A percentile compares a stretch with the other conserved stretches of the same genome.
Conservation (phyloP, 1,140 invertebrate genomes). For the Magallana gigas region DNA sequence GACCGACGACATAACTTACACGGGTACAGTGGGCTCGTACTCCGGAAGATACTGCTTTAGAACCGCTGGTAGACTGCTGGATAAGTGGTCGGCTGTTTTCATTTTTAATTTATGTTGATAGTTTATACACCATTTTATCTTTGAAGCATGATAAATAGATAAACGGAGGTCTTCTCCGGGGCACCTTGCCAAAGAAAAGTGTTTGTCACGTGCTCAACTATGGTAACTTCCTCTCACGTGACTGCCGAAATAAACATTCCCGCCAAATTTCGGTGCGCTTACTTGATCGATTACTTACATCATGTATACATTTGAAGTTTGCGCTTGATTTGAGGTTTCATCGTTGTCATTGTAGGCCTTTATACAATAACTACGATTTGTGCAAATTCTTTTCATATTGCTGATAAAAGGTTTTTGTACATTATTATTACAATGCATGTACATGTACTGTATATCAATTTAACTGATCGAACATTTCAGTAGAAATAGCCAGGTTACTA, state of each 20-base stretch:
- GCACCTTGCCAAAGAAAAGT: conserved; percentile 29
- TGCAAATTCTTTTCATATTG: too few species aligned
- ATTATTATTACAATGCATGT: too few species aligned
- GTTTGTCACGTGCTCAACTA: conserved; percentile 36
- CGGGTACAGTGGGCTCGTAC: conserved; percentile 6
- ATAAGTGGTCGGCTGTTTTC: conserved; percentile 29
- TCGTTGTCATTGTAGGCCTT: too few species aligned
- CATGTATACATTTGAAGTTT: too few species aligned
- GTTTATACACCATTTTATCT: conserved; percentile 17
- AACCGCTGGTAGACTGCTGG: conserved; percentile 27
- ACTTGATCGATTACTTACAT: too few species aligned
- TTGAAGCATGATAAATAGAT: conserved; percentile 11
- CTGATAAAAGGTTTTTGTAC: too few species aligned
- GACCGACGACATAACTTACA: conserved; percentile 35
- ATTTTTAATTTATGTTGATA: conserved; percentile 7
- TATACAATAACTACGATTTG: too few species aligned
- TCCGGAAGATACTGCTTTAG: conserved; percentile 33
- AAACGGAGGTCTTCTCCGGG: conserved; percentile 23
- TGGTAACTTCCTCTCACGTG: conserved; percentile 34
- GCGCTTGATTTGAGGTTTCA: too few species aligned
- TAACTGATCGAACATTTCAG: too few species aligned
- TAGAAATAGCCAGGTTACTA: too few species aligned
- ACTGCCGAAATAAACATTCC: conserved; percentile 15
- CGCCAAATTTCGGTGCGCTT: conserved; percentile 3
- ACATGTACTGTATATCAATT: too few species aligned